Base-by-base conservation (phyloP, 2,888 invertebrate genomes). In the Drosophila mimica region DNA sequence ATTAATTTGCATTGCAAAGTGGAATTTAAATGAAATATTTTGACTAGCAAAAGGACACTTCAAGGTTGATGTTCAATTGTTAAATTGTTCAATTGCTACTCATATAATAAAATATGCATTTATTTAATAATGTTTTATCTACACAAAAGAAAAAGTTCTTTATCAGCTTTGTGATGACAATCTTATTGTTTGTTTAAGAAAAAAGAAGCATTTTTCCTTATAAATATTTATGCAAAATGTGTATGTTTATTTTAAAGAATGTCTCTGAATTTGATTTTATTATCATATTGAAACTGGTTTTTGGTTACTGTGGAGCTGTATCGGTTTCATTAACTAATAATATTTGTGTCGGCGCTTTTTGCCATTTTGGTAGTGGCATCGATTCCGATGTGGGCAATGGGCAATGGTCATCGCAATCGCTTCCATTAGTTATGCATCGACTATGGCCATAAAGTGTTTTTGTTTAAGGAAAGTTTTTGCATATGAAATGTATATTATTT, bases 1-100 rank as follows among this genome's bases (percentile, higher is more conserved):
- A 69, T 75, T 63, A 64, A 88, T 85, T 86, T 86, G 69, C 70
- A 86, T 90, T 83, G 70, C 76, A 73, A 86, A 86, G 64, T 70
- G 76, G 58, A 54, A 79, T 80, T 88, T 72, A 72, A 75, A 67
- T 66, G 70, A 81, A 80, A 72, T 70, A 58, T 56, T 69, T 60
- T 20, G 31, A 43, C 52, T 25, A 63, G 17, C 40, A 43, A 54
- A 49, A 33, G 53, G 20, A 46, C 30, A 28, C 7, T 57, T 43
- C 17, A 2, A 8, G 8, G 2, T 4, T 30, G 28, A 30, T 4
- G n/a, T 15, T 9, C 15, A 30, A 4, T 17, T 4, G n/a, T 15
- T 9, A 11, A 30, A 4, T 17, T 43, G 4, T 43, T 46, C 25
- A 28, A n/a, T 57, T 46, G 20, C 20, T 25, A 2, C 20, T 7